Evolutionary conservation across 2,797 vertebrate species (phyloP).

Genomic region (Psittacula derbiana): DNA sequence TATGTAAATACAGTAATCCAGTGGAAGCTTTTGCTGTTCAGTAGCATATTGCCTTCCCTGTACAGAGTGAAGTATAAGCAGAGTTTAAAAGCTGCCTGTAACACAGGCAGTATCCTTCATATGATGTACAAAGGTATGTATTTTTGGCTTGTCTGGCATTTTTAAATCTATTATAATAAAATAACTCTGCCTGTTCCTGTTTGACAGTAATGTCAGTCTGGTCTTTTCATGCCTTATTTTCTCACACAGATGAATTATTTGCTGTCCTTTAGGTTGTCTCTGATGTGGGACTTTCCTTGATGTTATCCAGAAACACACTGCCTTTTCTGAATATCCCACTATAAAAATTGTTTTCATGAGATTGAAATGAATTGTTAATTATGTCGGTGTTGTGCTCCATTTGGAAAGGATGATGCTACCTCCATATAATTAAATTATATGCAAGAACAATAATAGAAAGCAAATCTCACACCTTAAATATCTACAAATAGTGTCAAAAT

Average conservation of each 20-base stretch:
- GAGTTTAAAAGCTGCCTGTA: constrained; percentile 2
- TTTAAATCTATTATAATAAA: not conserved
- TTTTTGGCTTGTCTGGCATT: not conserved
- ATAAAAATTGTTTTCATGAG: not conserved
- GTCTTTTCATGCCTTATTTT: not conserved
- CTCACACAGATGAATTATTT: not conserved
- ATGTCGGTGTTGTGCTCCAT: not conserved
- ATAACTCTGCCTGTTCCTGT: not conserved
- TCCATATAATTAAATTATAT: not conserved
- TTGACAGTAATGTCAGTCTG: not conserved
- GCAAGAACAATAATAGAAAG: not conserved
- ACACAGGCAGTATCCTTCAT: not conserved
- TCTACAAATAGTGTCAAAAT: not conserved
- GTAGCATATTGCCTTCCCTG: not conserved
- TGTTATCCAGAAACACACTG: not conserved
- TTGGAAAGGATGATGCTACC: not conserved
- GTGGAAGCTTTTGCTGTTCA: not conserved
- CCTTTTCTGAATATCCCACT: not conserved
- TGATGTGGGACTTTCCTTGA: not conserved
- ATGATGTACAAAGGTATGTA: not conserved
- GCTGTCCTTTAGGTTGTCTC: not conserved
- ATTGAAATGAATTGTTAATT: not conserved
- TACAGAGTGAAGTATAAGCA: not conserved
- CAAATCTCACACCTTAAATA: not conserved
- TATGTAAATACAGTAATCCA: not conserved